Base-by-base conservation (phyloP, 35 echinoderm and acorn worm genomes). In the Heliocidaris tuberculata region DNA sequence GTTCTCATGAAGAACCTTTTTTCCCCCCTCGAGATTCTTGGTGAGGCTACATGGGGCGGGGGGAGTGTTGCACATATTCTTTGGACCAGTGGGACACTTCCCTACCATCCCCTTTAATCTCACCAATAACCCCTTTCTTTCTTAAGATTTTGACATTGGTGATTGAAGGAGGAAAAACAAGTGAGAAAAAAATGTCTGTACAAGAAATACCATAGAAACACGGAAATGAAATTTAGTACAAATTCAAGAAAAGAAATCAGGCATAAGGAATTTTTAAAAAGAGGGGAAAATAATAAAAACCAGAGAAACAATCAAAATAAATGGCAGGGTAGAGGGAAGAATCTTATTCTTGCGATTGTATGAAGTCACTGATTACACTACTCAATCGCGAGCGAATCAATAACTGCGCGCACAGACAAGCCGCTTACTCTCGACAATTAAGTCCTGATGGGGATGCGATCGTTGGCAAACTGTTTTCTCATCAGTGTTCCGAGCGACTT, bases 401-500 rank as follows among this genome's bases (percentile, higher is more conserved):
- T 78, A 78, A 78, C 7, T 19, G 65, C 6, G 65, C 5, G 65
- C 65, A 78, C 19, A 78, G 65, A 78, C 65, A 78, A 78, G 65
- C 65, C 65, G 65, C 65, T 78, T 78, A 78, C 65, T 78, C 65
- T 78, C 27, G 21, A 78, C 65, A 78, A 78, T 78, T 78, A 78
- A n/a, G 65, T 24, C 17, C 65, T 78, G 65, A 78, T 78, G 65
- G 65, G 65, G 65, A 78, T 78, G 65, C 65, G 65, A 78, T 78
- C 65, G 65, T 78, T 78, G 65, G 15, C 65, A 78, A 78, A 78
- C 65, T 78, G 65, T 78, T 78, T 78, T 78, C 65, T 78, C 65
- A 78, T 78, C 65, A 78, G 65, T 78, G 65, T 78, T 78, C 65
- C 65, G 2, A 78, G 65, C 65, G 65, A 78, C 65, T 78, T 78